A percentile compares a stretch with the other conserved stretches of the same genome.
phyloP scores from a whole-genome alignment of 2,888 invertebrate species.

The Hipparchia sbordonii region DNA sequence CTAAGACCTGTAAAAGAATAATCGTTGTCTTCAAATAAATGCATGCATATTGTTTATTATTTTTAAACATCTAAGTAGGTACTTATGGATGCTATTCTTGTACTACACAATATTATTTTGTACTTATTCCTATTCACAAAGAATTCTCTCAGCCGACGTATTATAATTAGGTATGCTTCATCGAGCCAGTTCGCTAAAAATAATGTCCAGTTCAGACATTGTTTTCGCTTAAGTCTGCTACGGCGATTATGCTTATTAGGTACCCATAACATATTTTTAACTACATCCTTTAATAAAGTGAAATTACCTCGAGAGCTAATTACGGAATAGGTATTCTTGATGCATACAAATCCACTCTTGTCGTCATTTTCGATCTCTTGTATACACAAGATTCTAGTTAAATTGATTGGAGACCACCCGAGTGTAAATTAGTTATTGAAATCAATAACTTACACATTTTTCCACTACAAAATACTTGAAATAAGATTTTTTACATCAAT shows the following conservation, averaged over 20 bases:
- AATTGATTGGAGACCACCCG: constrained; percentile 12
- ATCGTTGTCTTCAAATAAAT: neutral
- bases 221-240: constrained; percentile 18
- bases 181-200: constrained; percentile 21
- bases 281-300: constrained; percentile 18
- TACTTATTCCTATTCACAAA: neutral
- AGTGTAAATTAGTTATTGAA: neutral
- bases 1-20: too few species aligned
- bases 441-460: constrained; percentile 5
- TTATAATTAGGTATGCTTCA: constrained; percentile 18
- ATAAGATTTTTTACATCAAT: constrained; percentile 5
- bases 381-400: neutral
- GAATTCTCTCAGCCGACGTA: constrained; percentile 5
- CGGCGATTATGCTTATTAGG: constrained; percentile 22
- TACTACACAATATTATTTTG: neutral
- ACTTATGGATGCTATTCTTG: constrained; percentile 1
- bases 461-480: neutral
- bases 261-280: constrained; percentile 20
- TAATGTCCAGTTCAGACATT: constrained; percentile 17
- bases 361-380: neutral
- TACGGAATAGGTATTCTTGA: constrained; percentile 12
- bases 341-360: constrained; percentile 6
- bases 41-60: neutral
- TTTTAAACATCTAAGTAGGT: neutral
- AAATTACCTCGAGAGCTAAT: constrained; percentile 17